These are phyloP conservation scores for Phalloptychus januarius DNA, from an alignment of 2,797 vertebrate species.

Conservation along the genomic window DNA sequence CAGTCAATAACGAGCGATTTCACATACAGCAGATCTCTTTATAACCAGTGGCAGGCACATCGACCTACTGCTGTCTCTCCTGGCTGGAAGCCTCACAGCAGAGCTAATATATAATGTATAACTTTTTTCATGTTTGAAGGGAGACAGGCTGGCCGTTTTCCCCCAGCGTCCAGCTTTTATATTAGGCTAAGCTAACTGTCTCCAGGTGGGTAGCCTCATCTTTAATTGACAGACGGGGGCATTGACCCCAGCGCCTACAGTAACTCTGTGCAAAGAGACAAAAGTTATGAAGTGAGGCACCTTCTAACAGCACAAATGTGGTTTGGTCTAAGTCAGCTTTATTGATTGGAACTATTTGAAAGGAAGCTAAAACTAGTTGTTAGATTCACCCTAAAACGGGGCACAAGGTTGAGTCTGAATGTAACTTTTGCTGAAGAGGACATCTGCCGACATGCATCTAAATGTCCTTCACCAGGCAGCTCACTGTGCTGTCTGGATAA, in stretches of 20 bases:
- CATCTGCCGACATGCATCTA: neutral
- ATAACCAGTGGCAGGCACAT: neutral
- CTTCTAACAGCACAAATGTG: neutral
- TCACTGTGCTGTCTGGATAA: neutral
- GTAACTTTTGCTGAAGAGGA: neutral
- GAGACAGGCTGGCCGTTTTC: neutral
- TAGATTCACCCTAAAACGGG: neutral
- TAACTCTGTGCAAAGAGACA: neutral
- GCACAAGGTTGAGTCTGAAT: neutral
- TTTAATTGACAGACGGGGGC: slow-evolving; percentile 4
- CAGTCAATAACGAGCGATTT: slow-evolving; percentile 21
- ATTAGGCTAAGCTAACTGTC: slow-evolving; percentile 19
- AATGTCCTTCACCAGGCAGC: neutral
- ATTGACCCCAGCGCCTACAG: slow-evolving; percentile 2
- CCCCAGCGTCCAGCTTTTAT: slow-evolving; percentile 6
- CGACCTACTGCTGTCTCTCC: slow-evolving; percentile 9
- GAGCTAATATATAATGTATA: slow-evolving; percentile 21
- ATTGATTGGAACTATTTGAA: neutral
- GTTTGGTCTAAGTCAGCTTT: neutral
- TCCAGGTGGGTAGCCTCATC: slow-evolving; percentile 10
- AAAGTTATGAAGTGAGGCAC: neutral
- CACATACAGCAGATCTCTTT: slow-evolving; percentile 3
- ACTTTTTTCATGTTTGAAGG: slow-evolving; percentile 22
- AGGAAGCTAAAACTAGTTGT: neutral
- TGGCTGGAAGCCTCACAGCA: slow-evolving; percentile 16